Evolutionary conservation across 2,888 invertebrate species (phyloP), one percentile per base, ranked within the genome.

Genomic region (Heliconius ethilla): DNA sequence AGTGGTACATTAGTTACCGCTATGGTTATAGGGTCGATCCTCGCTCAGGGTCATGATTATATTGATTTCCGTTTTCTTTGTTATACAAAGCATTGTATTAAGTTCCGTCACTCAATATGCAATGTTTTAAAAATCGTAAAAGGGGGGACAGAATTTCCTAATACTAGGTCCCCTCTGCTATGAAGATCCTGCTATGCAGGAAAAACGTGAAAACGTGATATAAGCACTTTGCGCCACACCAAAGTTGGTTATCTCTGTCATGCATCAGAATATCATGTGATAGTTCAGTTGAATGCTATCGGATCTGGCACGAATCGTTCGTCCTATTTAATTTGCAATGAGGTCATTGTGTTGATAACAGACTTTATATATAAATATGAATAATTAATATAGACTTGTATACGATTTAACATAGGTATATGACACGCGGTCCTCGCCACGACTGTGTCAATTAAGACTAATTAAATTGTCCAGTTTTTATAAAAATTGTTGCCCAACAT

Each of bases 231-330:
- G 25, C n/a, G 11, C n/a, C 37, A n/a, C n/a, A 37, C 18, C 22
- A 33, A 33, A 40, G 29, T 55, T n/a, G 18, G 72, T 55, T 72
- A 72, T 72, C 72, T 33, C 29, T 72, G n/a, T n/a, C 33, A n/a
- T 72, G 72, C 72, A 72, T 72, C 72, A 15, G 59, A 13, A 72
- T 59, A 59, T 69, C 69, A 45, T 69, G 72, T 13, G 55, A 59
- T 59, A 59, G 72, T n/a, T 70, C 70, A n/a, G 55, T 70, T 72
- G 72, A 72, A 72, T 25, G 59, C 25, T 59, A 72, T 72, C 72
- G 22, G 72, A 72, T 72, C 59, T 59, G 72, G 72, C 72, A 72
- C 59, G 72, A 72, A 72, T 33, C 29, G 27, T 59, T 33, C n/a
- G 13, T 59, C 15, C 59, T 33, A 18, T 72, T 33, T 72, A 72